These are phyloP conservation scores for Melanotaenia parkinsoni DNA, from an alignment of 2,797 vertebrate species.

Conservation along the genomic window DNA sequence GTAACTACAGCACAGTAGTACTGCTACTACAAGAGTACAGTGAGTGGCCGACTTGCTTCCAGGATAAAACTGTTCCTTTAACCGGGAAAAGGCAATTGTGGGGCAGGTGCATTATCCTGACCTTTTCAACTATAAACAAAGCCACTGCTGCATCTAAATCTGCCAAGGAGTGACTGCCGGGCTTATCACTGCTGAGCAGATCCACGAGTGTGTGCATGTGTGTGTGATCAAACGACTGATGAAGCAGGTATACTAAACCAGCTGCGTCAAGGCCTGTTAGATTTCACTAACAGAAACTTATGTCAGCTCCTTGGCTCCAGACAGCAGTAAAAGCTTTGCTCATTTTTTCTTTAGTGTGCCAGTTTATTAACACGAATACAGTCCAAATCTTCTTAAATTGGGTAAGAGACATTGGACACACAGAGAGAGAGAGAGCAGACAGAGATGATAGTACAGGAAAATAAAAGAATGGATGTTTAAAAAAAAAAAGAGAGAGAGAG, in stretches of 20 bases:
- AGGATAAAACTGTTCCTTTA: constrained; percentile 31
- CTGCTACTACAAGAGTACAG: not conserved
- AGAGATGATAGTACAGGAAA: too few relatives aligned
- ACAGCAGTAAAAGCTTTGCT: constrained; percentile 50
- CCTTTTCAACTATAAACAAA: constrained; percentile 22
- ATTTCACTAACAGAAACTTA: constrained; percentile 33
- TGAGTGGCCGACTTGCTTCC: not conserved
- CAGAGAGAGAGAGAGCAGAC: not conserved
- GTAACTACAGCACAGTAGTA: not conserved
- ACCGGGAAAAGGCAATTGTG: constrained; percentile 21
- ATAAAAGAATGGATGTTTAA: not conserved
- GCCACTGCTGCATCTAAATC: constrained; percentile 26
- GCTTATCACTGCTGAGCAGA: constrained; percentile 35
- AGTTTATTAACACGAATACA: constrained; percentile 42
- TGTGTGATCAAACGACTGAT: constrained; percentile 35
- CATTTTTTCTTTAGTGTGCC: not conserved
- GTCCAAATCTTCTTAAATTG: constrained; percentile 16
- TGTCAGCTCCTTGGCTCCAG: constrained; percentile 42
- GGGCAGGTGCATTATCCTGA: constrained; percentile 24
- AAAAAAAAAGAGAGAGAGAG: not conserved
- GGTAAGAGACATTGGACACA: not conserved
- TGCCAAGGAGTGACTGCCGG: not conserved
- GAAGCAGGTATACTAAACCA: constrained; percentile 33
- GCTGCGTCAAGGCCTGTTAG: constrained; percentile 30
- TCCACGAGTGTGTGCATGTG: not conserved